Percentiles rank a stretch among this genome's conserved stretches.
Evolutionary conservation across 1,140 invertebrate species (phyloP).

Genomic region (Elysia chlorotica): DNA sequence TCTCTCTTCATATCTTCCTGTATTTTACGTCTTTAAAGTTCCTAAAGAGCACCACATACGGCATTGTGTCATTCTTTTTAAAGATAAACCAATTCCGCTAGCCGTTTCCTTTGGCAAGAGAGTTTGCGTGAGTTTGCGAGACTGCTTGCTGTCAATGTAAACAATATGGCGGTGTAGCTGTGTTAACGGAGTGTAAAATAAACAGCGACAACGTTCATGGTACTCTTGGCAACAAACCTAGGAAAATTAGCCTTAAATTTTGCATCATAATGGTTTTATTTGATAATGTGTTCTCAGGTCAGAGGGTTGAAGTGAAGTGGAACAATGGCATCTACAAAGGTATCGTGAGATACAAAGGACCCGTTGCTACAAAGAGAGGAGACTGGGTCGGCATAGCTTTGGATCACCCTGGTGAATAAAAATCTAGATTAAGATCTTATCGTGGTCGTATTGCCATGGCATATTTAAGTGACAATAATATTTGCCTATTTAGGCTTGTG

Average conservation of each 20-base stretch:
- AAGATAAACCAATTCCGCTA: not conserved
- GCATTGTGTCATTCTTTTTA: not conserved
- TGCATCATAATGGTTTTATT: constrained; percentile 44
- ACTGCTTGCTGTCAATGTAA: not conserved
- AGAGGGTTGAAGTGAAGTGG: constrained; percentile 47
- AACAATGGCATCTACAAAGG: constrained; percentile 38
- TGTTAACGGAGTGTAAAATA: not conserved
- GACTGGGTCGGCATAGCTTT: constrained; percentile 55
- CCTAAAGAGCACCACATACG: not conserved
- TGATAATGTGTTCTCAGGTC: constrained; percentile 44
- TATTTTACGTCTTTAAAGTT: no score
- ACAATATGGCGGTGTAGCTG: not conserved
- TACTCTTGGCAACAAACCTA: not conserved
- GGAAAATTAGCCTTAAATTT: not conserved
- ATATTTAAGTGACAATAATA: no score
- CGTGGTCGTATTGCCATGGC: no score
- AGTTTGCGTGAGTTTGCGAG: not conserved
- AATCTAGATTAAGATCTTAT: no score
- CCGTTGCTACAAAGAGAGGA: constrained; percentile 37
- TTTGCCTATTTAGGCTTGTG: no score
- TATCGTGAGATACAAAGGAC: constrained; percentile 49
- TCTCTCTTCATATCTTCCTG: no score
- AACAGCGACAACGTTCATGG: not conserved
- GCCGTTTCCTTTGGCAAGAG: not conserved
- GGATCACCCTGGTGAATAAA: constrained; percentile 39